A percentile compares a stretch with the other conserved stretches of the same genome.
Evolutionary conservation across 2,797 vertebrate genomes (phyloP).

Genomic region (Chromis chromis): DNA sequence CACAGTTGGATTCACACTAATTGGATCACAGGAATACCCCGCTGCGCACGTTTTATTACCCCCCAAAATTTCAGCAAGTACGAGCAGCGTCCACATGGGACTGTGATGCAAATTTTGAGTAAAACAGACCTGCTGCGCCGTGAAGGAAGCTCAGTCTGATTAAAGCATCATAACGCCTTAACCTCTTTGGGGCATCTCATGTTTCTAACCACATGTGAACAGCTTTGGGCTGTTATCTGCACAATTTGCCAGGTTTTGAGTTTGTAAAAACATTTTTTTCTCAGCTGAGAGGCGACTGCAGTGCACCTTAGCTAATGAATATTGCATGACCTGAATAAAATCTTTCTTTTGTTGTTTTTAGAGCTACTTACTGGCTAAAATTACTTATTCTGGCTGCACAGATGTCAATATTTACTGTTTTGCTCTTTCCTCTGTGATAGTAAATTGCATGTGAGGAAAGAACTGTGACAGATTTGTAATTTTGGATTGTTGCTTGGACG

Average conservation of each 20-base stretch:
- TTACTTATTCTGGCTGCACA: too few relatives aligned
- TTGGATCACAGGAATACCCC: constrained; percentile 26
- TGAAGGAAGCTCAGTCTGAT: constrained; percentile 36
- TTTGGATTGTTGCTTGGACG: constrained; percentile 2
- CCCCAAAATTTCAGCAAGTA: constrained; percentile 14
- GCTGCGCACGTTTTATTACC: constrained; percentile 35
- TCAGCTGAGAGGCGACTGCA: neutral
- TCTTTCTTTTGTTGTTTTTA: constrained; percentile 6
- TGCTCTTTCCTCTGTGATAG: too few relatives aligned
- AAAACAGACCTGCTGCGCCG: constrained; percentile 25
- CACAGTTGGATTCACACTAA: constrained; percentile 26
- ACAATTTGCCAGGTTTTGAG: constrained; percentile 12
- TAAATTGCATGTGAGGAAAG: too few relatives aligned
- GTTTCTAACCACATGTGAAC: constrained; percentile 26
- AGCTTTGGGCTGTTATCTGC: constrained; percentile 12
- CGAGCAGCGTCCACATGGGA: constrained; percentile 28
- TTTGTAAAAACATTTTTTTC: constrained; percentile 10
- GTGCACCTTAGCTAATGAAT: constrained; percentile 18
- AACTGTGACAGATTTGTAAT: neutral
- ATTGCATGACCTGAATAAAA: constrained; percentile 1
- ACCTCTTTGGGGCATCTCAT: constrained; percentile 33
- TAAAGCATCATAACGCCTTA: constrained; percentile 37
- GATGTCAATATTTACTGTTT: too few relatives aligned
- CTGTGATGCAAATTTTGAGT: constrained; percentile 11
- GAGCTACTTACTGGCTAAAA: neutral